Base-by-base conservation (phyloP, 2,888 invertebrate genomes). In the Nymphalis urticae region DNA sequence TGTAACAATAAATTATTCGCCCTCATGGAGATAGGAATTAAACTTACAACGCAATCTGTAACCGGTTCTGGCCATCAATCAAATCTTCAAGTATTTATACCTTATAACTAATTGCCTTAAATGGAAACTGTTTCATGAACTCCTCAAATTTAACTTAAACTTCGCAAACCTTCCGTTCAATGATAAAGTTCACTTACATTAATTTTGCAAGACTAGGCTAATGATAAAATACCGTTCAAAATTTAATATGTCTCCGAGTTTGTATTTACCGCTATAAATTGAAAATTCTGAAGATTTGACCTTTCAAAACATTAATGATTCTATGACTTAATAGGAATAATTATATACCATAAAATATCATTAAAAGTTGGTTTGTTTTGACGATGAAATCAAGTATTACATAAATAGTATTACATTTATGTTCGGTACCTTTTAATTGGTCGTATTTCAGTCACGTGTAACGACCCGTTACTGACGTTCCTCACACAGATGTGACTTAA, bases 141-240 rank as follows among this genome's bases (percentile, higher is more conserved):
- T 70, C 74, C 72, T 76, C 75, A 76, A 78, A 81, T 74, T 76
- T 74, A 78, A 76, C 72, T 76, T 72, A 67, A 79, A 77, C 78
- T 78, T 75, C 60, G 50, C 60, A 24, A 73, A 76, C 72, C 72
- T 78, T 72, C 73, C 68, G 56, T 73, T 72, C 50, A 32, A 42
- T 74, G 70, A 66, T 73, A 72, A 76, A 75, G 71, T 75, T 69
- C 72, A 59, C 64, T 71, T 62, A 74, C 74, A 73, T 79, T 76
- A 75, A 75, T 74, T 76, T 75, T 66, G 73, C 61, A 63, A 36
- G 56, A 68, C 53, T 59, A 53, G 54, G 69, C 48, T 50, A 70
- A 64, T 72, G 72, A 70, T 68, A 63, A 67, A 70, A 71, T 66
- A 66, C 58, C 69, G 58, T 69, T 65, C 64, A 61, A 66, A 67